Base-by-base conservation (phyloP, 2,113 vertebrate genomes). In the Corythornis vintsioides region DNA sequence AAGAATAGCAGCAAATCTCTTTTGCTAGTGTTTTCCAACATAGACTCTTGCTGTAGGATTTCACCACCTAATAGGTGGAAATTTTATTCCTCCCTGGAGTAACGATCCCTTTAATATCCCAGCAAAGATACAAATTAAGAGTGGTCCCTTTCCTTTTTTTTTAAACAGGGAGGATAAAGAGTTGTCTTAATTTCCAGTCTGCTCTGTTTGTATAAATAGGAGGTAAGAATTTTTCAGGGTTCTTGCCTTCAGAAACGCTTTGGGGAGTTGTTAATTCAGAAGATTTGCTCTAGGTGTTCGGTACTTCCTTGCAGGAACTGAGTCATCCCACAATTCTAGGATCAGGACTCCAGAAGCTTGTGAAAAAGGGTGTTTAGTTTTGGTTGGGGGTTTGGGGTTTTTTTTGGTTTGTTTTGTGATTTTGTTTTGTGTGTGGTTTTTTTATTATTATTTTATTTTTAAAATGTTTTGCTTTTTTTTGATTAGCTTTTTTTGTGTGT, bases 361-460 rank as follows among this genome's bases (percentile, higher is more conserved):
- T 82, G 35, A 80, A 92, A 79, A 13, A 26, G 3, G 0, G 4
- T 75, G 7, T 56, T 77, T 60, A 47, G 17, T 71, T 90, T 81
- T 47, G 25, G 13, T 35, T 45, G 9, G 15, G 2, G 38, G 38
- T 38, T 38, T 38, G 38, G 38, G 38, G 9, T 38, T 38, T 38
- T 38, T 38, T 38, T 38, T 38, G 38, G 38, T 38, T 38, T 38
- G 10, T 38, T 38, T 38, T 38, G 38, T 38, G 38, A 38, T 9
- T 22, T 69, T 16, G 11, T 67, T 67, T 20, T 24, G 9, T 5
- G 0, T 0, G 1, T 15, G 22, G 48, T 24, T 50, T 50, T 50
- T 50, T 50, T 38, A 38, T 38, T 38, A 38, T 38, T 38, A 38
- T 38, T 38, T 38, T 38, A 38, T 38, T 38, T 38, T 38, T 4